These are phyloP conservation scores for Cottoperca gobio DNA, from an alignment of 2,797 vertebrate genomes.

Conservation along the genomic window DNA sequence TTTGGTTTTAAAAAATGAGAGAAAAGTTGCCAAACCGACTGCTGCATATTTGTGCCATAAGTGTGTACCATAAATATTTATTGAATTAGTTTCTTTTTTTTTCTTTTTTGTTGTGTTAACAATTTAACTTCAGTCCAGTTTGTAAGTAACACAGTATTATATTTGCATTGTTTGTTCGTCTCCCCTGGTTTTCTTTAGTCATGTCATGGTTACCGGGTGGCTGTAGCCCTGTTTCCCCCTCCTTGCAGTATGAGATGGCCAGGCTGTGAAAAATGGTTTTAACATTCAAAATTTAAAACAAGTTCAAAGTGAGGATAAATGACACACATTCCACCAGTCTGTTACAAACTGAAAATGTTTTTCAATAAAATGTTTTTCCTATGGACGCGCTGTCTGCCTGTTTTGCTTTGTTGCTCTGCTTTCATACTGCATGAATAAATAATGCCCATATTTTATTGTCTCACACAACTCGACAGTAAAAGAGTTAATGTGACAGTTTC, in stretches of 20 bases:
- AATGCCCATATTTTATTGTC: neutral
- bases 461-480: neutral
- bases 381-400: slow-evolving; percentile 87
- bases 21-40: slow-evolving; percentile 98
- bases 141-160: slow-evolving; percentile 99
- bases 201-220: slow-evolving; percentile 88
- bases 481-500: neutral
- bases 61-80: slow-evolving; percentile 99
- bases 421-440: slow-evolving; percentile 8
- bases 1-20: slow-evolving; percentile 83
- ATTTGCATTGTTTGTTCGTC: slow-evolving; percentile 90
- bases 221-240: slow-evolving; percentile 87
- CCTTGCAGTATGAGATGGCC: slow-evolving; percentile 87
- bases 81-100: slow-evolving; percentile 90
- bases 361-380: slow-evolving; percentile 99
- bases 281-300: slow-evolving; percentile 78
- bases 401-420: slow-evolving; percentile 33
- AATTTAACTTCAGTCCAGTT: slow-evolving; percentile 91
- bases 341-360: slow-evolving; percentile 99
- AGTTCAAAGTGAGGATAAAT: slow-evolving; percentile 85
- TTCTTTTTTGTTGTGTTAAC: slow-evolving; percentile 62
- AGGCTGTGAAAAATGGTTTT: slow-evolving; percentile 82
- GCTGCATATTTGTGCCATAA: slow-evolving; percentile 99
- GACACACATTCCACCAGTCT: slow-evolving; percentile 97
- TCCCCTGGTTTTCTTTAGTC: slow-evolving; percentile 84